A percentile compares a stretch with the other conserved stretches of the same genome.
These are phyloP conservation scores for Pachyuromys duprasi DNA, from an alignment of 2,797 vertebrate species.

Conservation along the genomic window DNA sequence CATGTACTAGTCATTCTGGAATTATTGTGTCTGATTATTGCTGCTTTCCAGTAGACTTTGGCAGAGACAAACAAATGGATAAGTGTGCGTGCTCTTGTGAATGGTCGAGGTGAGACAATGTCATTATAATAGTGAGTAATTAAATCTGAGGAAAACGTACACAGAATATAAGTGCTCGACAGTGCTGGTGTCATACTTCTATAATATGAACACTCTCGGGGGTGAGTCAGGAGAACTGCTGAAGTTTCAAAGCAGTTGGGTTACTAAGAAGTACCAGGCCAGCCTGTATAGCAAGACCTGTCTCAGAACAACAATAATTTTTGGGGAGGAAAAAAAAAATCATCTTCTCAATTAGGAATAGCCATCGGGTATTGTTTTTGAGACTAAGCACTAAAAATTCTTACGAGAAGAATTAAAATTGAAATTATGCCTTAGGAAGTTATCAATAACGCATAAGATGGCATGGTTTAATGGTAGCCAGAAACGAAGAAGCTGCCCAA, in stretches of 20 bases:
- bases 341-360: slow-evolving; percentile 5
- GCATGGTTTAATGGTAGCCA: slow-evolving; percentile 8
- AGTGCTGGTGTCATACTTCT: too few species aligned
- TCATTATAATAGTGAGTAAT: background rate
- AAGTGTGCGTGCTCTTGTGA: background rate
- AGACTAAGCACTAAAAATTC: slow-evolving; percentile 45
- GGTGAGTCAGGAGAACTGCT: background rate
- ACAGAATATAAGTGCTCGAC: background rate
- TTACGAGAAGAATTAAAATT: slow-evolving; percentile 52
- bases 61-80: background rate
- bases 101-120: background rate
- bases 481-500: background rate
- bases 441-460: slow-evolving; percentile 40
- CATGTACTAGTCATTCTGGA: background rate
- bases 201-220: background rate
- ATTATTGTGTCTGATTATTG: background rate
- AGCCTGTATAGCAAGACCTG: background rate
- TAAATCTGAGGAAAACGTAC: background rate
- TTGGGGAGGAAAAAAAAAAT: too few species aligned
- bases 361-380: slow-evolving; percentile 21
- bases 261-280: background rate
- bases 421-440: slow-evolving; percentile 47
- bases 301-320: background rate
- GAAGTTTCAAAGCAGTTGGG: background rate
- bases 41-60: background rate